Conservation (phyloP, 2,113 vertebrate genomes). For the Nycticorax nycticorax region DNA sequence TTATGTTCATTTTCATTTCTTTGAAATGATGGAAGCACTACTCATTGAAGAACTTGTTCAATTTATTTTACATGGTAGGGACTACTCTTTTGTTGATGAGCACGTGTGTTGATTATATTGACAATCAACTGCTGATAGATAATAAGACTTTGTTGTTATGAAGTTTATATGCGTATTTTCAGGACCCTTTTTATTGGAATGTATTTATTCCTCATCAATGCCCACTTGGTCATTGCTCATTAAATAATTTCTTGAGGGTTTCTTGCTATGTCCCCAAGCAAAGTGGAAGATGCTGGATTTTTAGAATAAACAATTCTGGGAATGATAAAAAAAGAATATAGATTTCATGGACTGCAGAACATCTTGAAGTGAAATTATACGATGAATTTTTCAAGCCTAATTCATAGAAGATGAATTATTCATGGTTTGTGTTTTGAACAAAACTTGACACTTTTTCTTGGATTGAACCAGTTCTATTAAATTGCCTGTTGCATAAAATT, state of each 20-base stretch:
- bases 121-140: neutral
- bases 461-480: neutral
- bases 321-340: neutral
- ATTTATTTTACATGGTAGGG: neutral
- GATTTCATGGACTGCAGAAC: neutral
- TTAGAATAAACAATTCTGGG: neutral
- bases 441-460: neutral
- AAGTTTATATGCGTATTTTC: neutral
- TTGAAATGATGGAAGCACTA: neutral
- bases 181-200: neutral
- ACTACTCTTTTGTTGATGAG: neutral
- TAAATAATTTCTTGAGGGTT: neutral
- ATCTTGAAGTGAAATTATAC: neutral
- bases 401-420: neutral
- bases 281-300: neutral
- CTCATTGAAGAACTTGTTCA: neutral
- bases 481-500: neutral
- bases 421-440: constrained; percentile 21
- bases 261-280: neutral
- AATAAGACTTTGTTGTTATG: neutral
- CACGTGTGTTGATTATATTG: neutral
- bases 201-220: neutral
- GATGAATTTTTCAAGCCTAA: neutral
- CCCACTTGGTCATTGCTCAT: neutral
- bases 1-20: neutral